Evolutionary conservation across 2,113 vertebrate genomes (phyloP).

Genomic region (Corythornis cristatus): DNA sequence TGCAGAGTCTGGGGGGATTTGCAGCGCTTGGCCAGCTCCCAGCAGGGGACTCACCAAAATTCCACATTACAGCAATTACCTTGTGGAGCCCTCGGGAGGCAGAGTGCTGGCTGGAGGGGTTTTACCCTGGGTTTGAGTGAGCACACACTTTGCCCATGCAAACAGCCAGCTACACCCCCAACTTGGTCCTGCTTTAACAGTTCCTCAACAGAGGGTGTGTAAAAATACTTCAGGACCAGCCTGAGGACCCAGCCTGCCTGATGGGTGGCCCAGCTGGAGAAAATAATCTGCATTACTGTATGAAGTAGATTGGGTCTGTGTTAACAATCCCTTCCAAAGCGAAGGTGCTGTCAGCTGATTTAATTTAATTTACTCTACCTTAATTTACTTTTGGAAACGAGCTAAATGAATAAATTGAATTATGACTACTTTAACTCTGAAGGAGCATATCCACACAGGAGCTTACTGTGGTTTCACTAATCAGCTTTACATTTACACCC

Average conservation of each 20-base stretch:
- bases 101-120: slow-evolving; percentile 11
- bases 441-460: slow-evolving; percentile 43
- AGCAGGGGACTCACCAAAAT: slow-evolving; percentile 61
- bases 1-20: slow-evolving; percentile 11
- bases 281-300: slow-evolving; percentile 23
- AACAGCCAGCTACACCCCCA: not conserved
- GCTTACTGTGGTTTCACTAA: slow-evolving; percentile 51
- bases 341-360: slow-evolving; percentile 49
- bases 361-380: slow-evolving; percentile 61
- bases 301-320: not conserved
- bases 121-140: slow-evolving; percentile 26
- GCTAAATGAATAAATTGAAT: slow-evolving; percentile 65
- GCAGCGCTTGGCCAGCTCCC: slow-evolving; percentile 49
- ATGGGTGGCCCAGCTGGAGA: not conserved
- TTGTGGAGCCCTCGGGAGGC: slow-evolving; percentile 28
- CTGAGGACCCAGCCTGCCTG: not conserved
- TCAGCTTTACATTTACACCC: slow-evolving; percentile 56
- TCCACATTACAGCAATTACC: slow-evolving; percentile 53
- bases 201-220: not conserved
- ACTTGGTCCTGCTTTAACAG: not conserved
- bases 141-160: not conserved
- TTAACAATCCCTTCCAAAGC: slow-evolving; percentile 38
- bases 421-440: slow-evolving; percentile 51
- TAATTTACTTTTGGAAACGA: slow-evolving; percentile 66
- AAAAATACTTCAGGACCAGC: not conserved